A percentile compares a stretch with the other conserved stretches of the same genome.
phyloP scores from a whole-genome alignment of 2,113 vertebrate genomes.

The Cathartes aura region DNA sequence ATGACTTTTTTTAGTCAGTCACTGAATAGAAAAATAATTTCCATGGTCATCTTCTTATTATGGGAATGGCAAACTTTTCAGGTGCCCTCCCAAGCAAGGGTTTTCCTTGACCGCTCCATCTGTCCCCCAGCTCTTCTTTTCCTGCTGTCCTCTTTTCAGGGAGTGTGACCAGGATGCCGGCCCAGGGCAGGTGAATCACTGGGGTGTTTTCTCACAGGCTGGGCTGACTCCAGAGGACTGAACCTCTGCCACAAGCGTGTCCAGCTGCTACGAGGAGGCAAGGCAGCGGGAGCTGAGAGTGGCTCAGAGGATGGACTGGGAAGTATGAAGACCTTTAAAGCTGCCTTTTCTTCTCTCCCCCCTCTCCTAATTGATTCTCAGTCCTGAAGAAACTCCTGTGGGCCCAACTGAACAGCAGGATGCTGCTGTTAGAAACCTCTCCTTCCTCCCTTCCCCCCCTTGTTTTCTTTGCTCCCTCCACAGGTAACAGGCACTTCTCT shows the following conservation, averaged over 20 bases:
- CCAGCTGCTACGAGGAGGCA: not conserved
- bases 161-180: not conserved
- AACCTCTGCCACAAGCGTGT: not conserved
- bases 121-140: not conserved
- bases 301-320: not conserved
- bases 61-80: not conserved
- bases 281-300: not conserved
- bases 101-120: not conserved
- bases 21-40: not conserved
- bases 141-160: not conserved
- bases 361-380: not conserved
- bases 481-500: not conserved
- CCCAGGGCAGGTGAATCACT: not conserved
- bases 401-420: not conserved
- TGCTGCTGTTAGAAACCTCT: not conserved
- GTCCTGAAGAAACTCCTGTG: not conserved
- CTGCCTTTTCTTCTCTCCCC: not conserved
- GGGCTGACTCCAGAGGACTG: not conserved
- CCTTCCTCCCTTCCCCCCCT: not conserved
- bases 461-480: not conserved
- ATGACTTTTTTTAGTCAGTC: not conserved
- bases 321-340: not conserved
- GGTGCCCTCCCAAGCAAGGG: not conserved
- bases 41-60: not conserved
- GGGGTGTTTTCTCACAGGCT: not conserved